These are phyloP conservation scores for Crocallis elinguaria DNA, from an alignment of 2,888 invertebrate genomes.

Conservation along the genomic window DNA sequence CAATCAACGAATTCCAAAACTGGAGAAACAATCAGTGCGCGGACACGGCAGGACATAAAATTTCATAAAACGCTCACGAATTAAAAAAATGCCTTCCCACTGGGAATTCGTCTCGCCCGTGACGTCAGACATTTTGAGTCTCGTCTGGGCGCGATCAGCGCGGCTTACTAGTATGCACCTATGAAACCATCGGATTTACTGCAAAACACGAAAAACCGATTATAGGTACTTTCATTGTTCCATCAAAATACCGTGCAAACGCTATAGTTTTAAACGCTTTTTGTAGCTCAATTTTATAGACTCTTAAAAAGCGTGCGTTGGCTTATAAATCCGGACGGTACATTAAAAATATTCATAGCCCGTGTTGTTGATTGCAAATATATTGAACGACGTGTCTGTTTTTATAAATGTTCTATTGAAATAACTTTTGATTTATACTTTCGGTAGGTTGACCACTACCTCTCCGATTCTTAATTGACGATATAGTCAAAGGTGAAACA, in stretches of 20 bases:
- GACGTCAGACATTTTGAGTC: constrained; percentile 62
- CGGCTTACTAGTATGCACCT: constrained; percentile 47
- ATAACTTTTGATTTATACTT: too few species aligned
- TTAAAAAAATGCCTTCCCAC: constrained; percentile 76
- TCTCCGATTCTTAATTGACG: too few species aligned
- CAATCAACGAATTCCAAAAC: constrained; percentile 61
- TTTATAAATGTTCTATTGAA: constrained; percentile 25
- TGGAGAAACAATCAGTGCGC: constrained; percentile 61
- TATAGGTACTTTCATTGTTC: constrained; percentile 72
- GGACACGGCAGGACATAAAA: constrained; percentile 66
- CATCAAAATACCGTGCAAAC: constrained; percentile 62
- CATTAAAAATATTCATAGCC: constrained; percentile 48
- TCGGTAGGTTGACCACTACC: too few species aligned
- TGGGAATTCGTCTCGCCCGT: constrained; percentile 74
- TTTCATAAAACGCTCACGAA: constrained; percentile 74
- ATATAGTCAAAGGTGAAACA: too few species aligned
- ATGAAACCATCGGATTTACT: constrained; percentile 66
- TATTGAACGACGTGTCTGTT: constrained; percentile 22
- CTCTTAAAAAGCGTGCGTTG: constrained; percentile 67
- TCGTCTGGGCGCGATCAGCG: constrained; percentile 57
- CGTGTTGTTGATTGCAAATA: constrained; percentile 36
- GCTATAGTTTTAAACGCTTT: constrained; percentile 62
- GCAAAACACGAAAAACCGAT: constrained; percentile 78
- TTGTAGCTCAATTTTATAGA: constrained; percentile 70
- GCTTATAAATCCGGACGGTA: constrained; percentile 51